These are phyloP conservation scores for Chionoecetes opilio DNA, from an alignment of 1,140 invertebrate genomes.

Conservation along the genomic window DNA sequence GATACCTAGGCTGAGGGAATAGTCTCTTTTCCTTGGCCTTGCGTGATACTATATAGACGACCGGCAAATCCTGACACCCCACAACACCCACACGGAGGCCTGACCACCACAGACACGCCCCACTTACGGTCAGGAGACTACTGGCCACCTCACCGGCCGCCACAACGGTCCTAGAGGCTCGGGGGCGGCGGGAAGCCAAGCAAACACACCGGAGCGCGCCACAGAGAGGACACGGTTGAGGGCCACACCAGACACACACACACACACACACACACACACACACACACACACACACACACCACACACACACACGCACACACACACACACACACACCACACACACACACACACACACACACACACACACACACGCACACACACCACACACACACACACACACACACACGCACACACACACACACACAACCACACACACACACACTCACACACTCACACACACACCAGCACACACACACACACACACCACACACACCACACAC, in stretches of 20 bases:
- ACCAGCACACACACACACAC: conserved; percentile 1
- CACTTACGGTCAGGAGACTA: background rate
- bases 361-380: too few relatives aligned
- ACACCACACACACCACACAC: background rate
- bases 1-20: background rate
- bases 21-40: too few relatives aligned
- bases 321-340: background rate
- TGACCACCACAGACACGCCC: background rate
- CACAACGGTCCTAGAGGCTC: background rate
- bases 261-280: conserved; percentile 27
- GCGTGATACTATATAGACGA: too few relatives aligned
- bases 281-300: conserved; percentile 25
- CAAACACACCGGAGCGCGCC: background rate
- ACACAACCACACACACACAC: background rate
- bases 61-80: background rate
- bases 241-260: background rate
- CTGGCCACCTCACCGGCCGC: background rate
- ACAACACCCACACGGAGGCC: background rate
- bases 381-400: background rate
- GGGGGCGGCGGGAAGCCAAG: background rate
- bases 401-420: background rate
- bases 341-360: too few relatives aligned
- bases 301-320: conserved; percentile 2
- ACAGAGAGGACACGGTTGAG: conserved; percentile 16
- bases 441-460: conserved; percentile 25